Evolutionary conservation across 2,888 invertebrate genomes (phyloP), one percentile per base, ranked within the genome.

Genomic region (Pandemis corylana): DNA sequence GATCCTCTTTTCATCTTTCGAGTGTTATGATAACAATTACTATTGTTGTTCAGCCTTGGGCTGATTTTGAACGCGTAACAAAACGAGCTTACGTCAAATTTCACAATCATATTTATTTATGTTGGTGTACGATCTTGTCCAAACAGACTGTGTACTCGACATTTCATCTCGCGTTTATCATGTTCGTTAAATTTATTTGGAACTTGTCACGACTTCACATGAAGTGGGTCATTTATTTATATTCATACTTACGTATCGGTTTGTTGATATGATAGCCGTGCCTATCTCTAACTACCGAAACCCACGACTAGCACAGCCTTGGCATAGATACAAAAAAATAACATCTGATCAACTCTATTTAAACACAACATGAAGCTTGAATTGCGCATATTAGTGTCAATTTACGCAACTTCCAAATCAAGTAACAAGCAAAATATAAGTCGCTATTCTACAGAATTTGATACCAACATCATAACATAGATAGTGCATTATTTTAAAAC

Each of bases 1-100:
- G 80, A 80, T 83, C 71, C 78, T 77, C 83, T 82, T 87, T 84
- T 84, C 82, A 84, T 84, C 82, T 85, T 79, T 82, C 79, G 86
- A 89, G 85, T 88, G 86, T 86, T 88, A 83, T 84, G 83, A 82
- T 85, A 89, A 90, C 88, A 87, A 85, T 86, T 85, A 82, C 86
- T 85, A 89, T 90, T 91, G 89, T 90, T 87, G 81, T 80, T 80
- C 78, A 87, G 80, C 92, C 93, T 92, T 93, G 93, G 86, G 88
- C 89, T 79, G 82, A 82, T 87, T 87, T 78, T 72, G 76, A 79
- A 76, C 70, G 78, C 77, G 77, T 82, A 84, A 78, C 80, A 80
- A 77, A 82, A 81, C 81, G 81, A 75, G 79, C 77, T 76, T 77
- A 80, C 80, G 80, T 80, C 69, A 76, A 80, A 82, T 86, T 87